A percentile compares a stretch with the other conserved stretches of the same genome.
phyloP scores from a whole-genome alignment of 2,888 invertebrate species.

The Volucella zonaria region DNA sequence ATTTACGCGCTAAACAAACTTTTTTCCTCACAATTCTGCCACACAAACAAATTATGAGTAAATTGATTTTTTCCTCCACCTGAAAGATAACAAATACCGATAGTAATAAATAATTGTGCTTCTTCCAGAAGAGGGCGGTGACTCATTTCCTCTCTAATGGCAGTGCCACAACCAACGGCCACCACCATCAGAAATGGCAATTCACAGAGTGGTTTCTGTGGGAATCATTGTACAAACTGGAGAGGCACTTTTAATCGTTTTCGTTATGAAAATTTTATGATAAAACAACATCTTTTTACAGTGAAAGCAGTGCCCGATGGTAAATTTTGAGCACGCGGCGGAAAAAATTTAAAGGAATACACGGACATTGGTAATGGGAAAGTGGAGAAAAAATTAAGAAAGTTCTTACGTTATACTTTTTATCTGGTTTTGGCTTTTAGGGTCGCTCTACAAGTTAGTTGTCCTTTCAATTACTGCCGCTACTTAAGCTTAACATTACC shows the following conservation, averaged over 20 bases:
- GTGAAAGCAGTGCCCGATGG: slow-evolving; percentile 26
- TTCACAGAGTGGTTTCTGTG: slow-evolving; percentile 55
- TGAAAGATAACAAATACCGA: slow-evolving; percentile 48
- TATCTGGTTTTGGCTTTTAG: slow-evolving; percentile 14
- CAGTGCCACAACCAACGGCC: background rate
- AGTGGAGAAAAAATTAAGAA: slow-evolving; percentile 32
- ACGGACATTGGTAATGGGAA: slow-evolving; percentile 36
- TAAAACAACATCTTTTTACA: slow-evolving; percentile 48
- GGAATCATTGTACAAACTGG: slow-evolving; percentile 47
- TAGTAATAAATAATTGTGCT: slow-evolving; percentile 51
- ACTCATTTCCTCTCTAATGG: slow-evolving; percentile 18
- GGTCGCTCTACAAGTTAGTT: slow-evolving; percentile 26
- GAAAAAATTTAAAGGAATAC: slow-evolving; percentile 26
- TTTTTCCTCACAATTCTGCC: slow-evolving; percentile 26
- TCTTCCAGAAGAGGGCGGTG: background rate
- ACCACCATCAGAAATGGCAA: slow-evolving; percentile 29
- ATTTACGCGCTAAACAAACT: slow-evolving; percentile 45
- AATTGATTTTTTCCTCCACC: slow-evolving; percentile 64
- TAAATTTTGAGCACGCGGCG: slow-evolving; percentile 36
- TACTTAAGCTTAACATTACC: slow-evolving; percentile 27
- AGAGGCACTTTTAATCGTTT: slow-evolving; percentile 49
- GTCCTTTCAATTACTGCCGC: slow-evolving; percentile 12
- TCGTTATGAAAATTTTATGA: slow-evolving; percentile 52
- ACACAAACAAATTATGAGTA: slow-evolving; percentile 59
- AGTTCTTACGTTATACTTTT: slow-evolving; percentile 26